phyloP scores from a whole-genome alignment of 2,888 invertebrate genomes.

The Girardia tigrina region DNA sequence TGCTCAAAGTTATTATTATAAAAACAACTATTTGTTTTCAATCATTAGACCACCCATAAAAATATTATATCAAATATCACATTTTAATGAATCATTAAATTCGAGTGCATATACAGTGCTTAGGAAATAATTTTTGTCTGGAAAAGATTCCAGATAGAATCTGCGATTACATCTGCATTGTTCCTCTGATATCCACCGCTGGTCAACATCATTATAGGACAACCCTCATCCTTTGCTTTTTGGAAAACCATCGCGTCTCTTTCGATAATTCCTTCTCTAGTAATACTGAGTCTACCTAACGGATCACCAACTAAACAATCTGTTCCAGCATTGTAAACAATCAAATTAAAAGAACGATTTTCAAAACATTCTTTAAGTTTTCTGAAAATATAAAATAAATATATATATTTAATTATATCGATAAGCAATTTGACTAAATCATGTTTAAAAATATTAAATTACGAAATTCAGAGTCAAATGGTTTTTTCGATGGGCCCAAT shows the following conservation, averaged over 20 bases:
- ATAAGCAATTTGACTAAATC: no score
- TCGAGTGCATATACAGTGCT: no score
- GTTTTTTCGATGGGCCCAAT: no score
- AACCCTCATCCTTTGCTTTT: slow-evolving; percentile 55
- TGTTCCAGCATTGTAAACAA: slow-evolving; percentile 81
- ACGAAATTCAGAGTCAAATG: no score
- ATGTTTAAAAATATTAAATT: no score
- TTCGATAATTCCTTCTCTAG: slow-evolving; percentile 67
- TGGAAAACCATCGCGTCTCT: slow-evolving; percentile 71
- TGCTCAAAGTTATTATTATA: no score
- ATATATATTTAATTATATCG: no score
- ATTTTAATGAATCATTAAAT: no score
- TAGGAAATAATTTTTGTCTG: slow-evolving; percentile 44
- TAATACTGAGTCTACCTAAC: slow-evolving; percentile 61
- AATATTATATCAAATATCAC: no score
- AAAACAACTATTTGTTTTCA: no score
- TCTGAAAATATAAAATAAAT: slow-evolving; percentile 53
- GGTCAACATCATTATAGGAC: slow-evolving; percentile 72
- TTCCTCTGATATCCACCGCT: slow-evolving; percentile 70
- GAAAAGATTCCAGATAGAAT: slow-evolving; percentile 65
- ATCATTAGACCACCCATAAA: no score
- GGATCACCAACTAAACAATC: slow-evolving; percentile 68
- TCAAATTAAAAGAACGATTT: slow-evolving; percentile 61
- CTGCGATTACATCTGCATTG: slow-evolving; percentile 67
- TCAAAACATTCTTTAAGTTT: slow-evolving; percentile 59